Evolutionary conservation across 1,140 invertebrate genomes (phyloP), one percentile per base, ranked within the genome.

Genomic region (Bombus superbus): DNA sequence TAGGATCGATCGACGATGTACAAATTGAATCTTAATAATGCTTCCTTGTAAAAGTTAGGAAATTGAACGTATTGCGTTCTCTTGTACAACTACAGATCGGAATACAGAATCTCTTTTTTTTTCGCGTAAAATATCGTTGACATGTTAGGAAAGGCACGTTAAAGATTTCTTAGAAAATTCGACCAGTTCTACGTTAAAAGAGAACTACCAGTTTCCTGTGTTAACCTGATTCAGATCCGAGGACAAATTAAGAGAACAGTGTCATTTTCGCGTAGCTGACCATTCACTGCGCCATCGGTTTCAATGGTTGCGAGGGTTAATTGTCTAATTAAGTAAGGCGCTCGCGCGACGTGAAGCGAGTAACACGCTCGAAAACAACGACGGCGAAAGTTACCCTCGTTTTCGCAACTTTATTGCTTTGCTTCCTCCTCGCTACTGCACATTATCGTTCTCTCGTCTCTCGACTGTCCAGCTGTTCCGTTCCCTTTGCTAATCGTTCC

Each of bases 281-380:
- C 72, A 74, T 89, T 86, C 77, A 81, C 87, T 77, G 73, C 75
- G 79, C 84, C 86, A 86, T 89, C 86, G 83, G 88, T 88, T 91
- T 90, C 92, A 90, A 89, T 80, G 92, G 91, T 92, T 92, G 89
- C 86, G 79, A 83, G 86, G 89, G 91, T 94, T 93, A 93, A 94
- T 93, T 93, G 90, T 83, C 92, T 93, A 93, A 93, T 93, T 93
- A 93, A 91, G 88, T 86, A 86, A 89, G 83, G 69, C 73, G 66
- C 64, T 44, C 76, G 83, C 47, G 25, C 47, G 18, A 69, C 47
- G 72, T 69, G 69, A 82, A 86, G 62, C 83, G 38, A 38, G 80
- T 53, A 64, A 32, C 75, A 62, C 72, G 75, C 79, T 80, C 35
- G 57, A 72, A 79, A 82, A 68, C 66, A 25, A 64, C 73, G 57